phyloP scores from a whole-genome alignment of 2,888 invertebrate genomes.

The Drosophila monieri region DNA sequence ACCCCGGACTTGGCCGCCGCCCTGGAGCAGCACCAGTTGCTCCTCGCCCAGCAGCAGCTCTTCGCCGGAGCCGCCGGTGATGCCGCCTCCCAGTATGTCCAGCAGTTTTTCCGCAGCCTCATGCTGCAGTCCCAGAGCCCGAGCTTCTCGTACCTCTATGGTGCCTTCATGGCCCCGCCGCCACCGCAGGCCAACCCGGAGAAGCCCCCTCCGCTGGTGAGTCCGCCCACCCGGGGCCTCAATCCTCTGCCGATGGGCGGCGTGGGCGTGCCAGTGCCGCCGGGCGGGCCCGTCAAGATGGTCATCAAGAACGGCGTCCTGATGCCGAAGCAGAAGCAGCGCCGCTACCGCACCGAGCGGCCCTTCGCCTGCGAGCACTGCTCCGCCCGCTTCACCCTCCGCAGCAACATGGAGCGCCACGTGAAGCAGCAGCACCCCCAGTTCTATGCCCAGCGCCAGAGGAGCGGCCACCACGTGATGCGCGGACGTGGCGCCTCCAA shows the following conservation, averaged over 20 bases:
- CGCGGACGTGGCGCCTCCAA: constrained; percentile 79
- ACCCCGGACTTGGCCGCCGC: constrained; percentile 38
- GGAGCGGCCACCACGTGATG: constrained; percentile 85
- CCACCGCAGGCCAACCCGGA: constrained; percentile 81
- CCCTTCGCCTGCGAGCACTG: constrained; percentile 96
- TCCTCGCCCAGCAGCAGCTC: constrained; percentile 88
- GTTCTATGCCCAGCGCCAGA: constrained; percentile 92
- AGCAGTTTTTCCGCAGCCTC: constrained; percentile 86
- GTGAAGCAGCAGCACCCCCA: constrained; percentile 97
- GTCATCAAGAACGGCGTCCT: constrained; percentile 95
- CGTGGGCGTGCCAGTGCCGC: constrained; percentile 77
- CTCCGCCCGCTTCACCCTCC: constrained; percentile 93
- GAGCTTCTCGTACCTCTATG: constrained; percentile 85
- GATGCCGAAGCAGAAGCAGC: constrained; percentile 96
- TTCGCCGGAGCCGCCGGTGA: constrained; percentile 83
- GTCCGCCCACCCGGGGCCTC: constrained; percentile 3
- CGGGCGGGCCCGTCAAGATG: constrained; percentile 89
- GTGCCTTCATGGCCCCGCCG: constrained; percentile 57
- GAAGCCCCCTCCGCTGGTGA: constrained; percentile 44
- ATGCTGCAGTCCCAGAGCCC: constrained; percentile 86
- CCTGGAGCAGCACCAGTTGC: constrained; percentile 77
- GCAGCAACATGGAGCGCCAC: constrained; percentile 98
- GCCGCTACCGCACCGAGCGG: constrained; percentile 94
- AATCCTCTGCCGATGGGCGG: constrained; percentile 14
- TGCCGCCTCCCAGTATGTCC: constrained; percentile 84